These are phyloP conservation scores for Pherbina coryleti DNA, from an alignment of 2,888 invertebrate species.

Conservation along the genomic window DNA sequence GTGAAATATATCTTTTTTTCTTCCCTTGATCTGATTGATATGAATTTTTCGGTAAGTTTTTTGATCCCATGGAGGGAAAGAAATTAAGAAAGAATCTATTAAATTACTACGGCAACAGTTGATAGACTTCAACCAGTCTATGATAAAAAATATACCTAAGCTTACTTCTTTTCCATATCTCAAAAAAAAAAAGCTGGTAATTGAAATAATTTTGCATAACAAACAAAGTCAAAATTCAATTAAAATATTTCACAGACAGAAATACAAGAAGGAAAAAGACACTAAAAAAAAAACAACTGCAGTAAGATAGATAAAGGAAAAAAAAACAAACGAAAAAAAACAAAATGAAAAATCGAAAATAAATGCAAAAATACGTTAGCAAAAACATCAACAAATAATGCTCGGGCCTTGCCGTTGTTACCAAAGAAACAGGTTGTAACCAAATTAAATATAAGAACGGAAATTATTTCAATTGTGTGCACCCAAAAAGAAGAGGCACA, in stretches of 20 bases:
- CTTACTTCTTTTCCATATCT: no score
- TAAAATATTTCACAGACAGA: slow-evolving; percentile 8
- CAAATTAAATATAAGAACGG: slow-evolving; percentile 20
- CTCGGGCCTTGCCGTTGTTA: neutral
- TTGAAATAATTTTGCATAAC: slow-evolving; percentile 6
- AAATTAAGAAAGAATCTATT: no score
- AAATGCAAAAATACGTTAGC: neutral
- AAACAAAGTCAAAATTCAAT: slow-evolving; percentile 6
- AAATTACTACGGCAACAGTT: no score
- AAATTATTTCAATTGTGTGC: slow-evolving; percentile 23
- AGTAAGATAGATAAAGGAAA: neutral
- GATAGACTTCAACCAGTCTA: no score
- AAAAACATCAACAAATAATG: no score
- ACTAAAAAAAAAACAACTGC: neutral
- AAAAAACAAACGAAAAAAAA: neutral
- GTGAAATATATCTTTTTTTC: no score
- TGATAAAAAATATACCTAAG: no score
- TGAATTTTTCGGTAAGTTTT: no score
- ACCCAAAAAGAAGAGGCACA: neutral
- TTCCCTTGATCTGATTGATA: no score
- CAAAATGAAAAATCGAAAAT: neutral
- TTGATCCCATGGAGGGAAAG: no score
- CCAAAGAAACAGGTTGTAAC: slow-evolving; percentile 4
- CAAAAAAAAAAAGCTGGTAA: neutral
- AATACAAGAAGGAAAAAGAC: neutral